Base-by-base conservation (phyloP, 2,113 vertebrate genomes). In the Plestiodon gilberti region DNA sequence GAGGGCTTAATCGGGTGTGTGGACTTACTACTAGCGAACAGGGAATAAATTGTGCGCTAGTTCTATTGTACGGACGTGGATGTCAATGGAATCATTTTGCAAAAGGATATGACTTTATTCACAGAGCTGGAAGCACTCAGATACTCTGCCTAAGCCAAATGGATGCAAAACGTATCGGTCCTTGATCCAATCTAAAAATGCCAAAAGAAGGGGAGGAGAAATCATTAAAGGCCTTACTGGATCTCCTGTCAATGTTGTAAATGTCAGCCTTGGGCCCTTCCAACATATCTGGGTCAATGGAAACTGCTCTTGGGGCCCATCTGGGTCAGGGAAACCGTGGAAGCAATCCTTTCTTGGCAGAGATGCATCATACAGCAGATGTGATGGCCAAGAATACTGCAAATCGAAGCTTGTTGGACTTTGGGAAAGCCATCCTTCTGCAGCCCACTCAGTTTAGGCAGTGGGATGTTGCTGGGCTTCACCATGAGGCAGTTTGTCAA, bases 191-290 rank as follows among this genome's bases (percentile, higher is more conserved):
- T 61, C 28, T 1, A 55, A 78, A 88, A 59, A 59, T 17, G 15
- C 52, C 74, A 64, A 67, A 38, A 14, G n/a, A 52, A 88, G 82
- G 28, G 11, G 28, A 79, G n/a, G 59, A 52, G 40, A 6, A 80
- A 25, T 52, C 83, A 55, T 61, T 7, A 57, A 78, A 75, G 1
- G 35, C 70, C 40, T 67, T 81, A 75, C 55, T 90, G 33, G 76
- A 57, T 59, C 40, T 23, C 38, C 78, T 23, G 69, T 90, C 3
- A 33, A 4, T 67, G 76, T 90, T 64, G 59, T 73, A 81, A 76
- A 87, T 70, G 82, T 89, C 80, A 52, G 84, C 76, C n/a, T 92
- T 90, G 81, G 80, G 71, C 67, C n/a, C 13, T 84, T 90, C 77
- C 22, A 84, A 82, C 75, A 92, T 83, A 86, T 89, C 18, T 78